phyloP scores from a whole-genome alignment of 2,113 vertebrate species.

The Myodes glareolus region DNA sequence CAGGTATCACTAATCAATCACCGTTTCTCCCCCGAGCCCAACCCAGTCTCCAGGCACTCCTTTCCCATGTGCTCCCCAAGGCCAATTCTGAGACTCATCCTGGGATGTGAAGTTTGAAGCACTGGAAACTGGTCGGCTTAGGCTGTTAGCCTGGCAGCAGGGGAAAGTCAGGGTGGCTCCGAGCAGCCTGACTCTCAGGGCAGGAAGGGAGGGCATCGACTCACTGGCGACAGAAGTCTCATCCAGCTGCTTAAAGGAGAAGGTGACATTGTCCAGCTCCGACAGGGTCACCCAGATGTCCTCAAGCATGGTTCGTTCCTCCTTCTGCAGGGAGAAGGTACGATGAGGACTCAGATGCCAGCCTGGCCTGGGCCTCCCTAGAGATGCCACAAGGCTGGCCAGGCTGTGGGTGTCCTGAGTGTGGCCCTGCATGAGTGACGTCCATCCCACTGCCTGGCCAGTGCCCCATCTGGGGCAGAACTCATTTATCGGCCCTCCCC shows the following conservation, averaged over 20 bases:
- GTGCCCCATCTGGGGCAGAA: not conserved
- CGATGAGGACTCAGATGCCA: not conserved
- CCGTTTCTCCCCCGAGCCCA: not conserved
- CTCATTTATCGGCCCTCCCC: not conserved
- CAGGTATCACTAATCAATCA: not conserved
- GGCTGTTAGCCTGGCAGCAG: not conserved
- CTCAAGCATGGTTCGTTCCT: constrained; percentile 96
- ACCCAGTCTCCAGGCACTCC: not conserved
- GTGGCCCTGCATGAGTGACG: not conserved
- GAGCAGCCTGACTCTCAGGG: accelerated
- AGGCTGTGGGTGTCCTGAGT: accelerated
- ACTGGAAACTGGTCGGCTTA: not conserved
- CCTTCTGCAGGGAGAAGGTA: constrained; percentile 87
- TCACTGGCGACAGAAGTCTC: constrained; percentile 96
- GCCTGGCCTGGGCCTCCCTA: not conserved
- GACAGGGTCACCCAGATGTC: constrained; percentile 94
- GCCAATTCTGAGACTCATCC: not conserved
- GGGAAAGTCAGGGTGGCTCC: not conserved
- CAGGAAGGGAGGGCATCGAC: constrained; percentile 64
- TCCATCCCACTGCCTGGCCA: not conserved
- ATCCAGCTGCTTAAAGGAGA: constrained; percentile 95
- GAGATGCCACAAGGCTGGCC: not conserved
- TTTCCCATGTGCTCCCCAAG: not conserved
- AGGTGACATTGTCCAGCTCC: constrained; percentile 96
- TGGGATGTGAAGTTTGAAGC: not conserved